Conservation (phyloP, 2,888 invertebrate genomes). For the Oasisia sp. region DNA sequence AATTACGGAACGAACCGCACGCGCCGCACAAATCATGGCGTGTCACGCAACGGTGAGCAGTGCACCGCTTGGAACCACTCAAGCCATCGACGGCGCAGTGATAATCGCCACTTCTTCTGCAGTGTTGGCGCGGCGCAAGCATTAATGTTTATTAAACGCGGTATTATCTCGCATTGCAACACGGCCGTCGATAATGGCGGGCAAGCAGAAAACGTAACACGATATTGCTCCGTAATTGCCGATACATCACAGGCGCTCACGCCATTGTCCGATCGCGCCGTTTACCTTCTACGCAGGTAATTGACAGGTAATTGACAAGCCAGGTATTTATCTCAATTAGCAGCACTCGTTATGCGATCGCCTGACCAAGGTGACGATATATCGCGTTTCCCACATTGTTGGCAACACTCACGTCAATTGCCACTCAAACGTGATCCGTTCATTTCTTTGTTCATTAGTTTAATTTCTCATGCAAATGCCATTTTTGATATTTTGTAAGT, state of each 20-base stretch:
- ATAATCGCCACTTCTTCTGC: slow-evolving; percentile 4
- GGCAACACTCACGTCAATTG: not conserved
- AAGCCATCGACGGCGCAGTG: not conserved
- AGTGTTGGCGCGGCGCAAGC: not conserved
- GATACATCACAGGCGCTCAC: not conserved
- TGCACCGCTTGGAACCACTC: not conserved
- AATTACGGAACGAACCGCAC: not conserved
- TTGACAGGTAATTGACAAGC: slow-evolving; percentile 10
- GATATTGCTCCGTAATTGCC: not conserved
- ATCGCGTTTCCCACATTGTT: not conserved
- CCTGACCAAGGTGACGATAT: slow-evolving; percentile 12
- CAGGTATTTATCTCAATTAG: slow-evolving; percentile 17
- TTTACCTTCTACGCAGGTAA: slow-evolving; percentile 6
- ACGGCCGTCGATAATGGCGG: not conserved
- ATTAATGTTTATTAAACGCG: slow-evolving; percentile 7
- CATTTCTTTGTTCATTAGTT: not conserved
- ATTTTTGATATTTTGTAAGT: not conserved
- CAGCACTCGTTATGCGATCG: not conserved
- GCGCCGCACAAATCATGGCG: not conserved
- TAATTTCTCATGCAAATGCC: not conserved
- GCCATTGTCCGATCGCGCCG: not conserved
- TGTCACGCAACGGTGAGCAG: not conserved
- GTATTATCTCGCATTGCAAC: slow-evolving; percentile 11
- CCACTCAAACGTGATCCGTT: not conserved
- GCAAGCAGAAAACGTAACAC: not conserved